phyloP scores from a whole-genome alignment of 2,797 vertebrate species.

The Cheirogaleus major region DNA sequence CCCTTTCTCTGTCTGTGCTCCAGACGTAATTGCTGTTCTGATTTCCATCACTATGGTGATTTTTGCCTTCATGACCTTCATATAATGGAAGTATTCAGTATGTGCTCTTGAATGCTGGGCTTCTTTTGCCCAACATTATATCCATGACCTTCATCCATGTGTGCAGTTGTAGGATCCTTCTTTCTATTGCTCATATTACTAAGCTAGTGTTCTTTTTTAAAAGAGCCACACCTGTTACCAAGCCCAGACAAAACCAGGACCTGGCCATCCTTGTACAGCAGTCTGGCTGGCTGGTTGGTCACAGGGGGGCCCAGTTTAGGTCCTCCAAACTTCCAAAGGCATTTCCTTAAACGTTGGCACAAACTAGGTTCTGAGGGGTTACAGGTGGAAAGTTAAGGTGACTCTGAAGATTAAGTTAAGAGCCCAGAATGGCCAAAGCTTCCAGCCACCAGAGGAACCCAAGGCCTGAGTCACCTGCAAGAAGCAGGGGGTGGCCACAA shows the following conservation, averaged over 20 bases:
- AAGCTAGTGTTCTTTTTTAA: background rate
- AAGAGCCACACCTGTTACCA: background rate
- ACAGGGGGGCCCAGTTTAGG: background rate
- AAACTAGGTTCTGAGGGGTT: background rate
- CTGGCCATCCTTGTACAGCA: background rate
- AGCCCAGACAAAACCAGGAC: background rate
- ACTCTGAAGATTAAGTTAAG: background rate
- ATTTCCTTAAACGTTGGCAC: background rate
- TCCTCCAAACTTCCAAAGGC: background rate
- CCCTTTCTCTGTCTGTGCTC: background rate
- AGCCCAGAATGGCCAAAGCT: background rate
- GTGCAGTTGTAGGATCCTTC: background rate
- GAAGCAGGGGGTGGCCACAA: background rate
- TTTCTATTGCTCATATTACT: background rate
- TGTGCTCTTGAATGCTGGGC: accelerated
- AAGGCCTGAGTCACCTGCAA: background rate
- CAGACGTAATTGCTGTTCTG: background rate
- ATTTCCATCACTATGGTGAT: no score
- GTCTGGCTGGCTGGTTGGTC: background rate
- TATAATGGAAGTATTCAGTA: background rate
- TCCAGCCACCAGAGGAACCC: background rate
- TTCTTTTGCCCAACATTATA: background rate
- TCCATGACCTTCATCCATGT: background rate
- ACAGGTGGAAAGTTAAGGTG: background rate
- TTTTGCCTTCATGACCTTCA: background rate